Evolutionary conservation across 2,113 vertebrate species (phyloP), one percentile per base, ranked within the genome.

Genomic region (Opisthocomus hoazin): DNA sequence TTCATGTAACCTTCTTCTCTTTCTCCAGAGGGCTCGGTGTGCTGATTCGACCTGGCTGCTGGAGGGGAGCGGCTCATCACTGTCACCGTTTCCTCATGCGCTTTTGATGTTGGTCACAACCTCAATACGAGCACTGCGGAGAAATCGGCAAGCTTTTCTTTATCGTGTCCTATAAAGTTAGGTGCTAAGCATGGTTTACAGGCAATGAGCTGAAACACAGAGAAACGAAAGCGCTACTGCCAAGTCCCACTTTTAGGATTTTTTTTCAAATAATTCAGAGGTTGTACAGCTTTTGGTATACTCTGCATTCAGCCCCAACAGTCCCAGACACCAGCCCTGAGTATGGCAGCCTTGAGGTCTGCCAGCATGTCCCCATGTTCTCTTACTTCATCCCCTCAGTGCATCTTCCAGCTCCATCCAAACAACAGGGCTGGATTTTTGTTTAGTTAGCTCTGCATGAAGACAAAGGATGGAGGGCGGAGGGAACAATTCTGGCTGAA

Each of bases 71-170:
- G 18, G 11, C 26, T 89, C 76, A 29, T 4, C 18, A 0, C 9
- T 48, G 27, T 58, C 79, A 84, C 48, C 48, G 39, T 82, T 68
- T 75, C 71, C 80, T 68, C 34, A 26, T 0, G 2, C 18, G 3
- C 4, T 63, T 54, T 11, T 51, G 51, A 11, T 58, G 50, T 78
- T 66, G 46, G 69, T 60, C 74, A 11, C 7, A 70, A 79, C 24
- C 77, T 30, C 41, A 27, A 6, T 17, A 8, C 0, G 3, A 61
- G 30, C 26, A 18, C 61, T 54, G 69, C 0, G 0, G 37, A 87
- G 90, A 76, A 91, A n/a, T 30, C 22, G 46, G 34, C n/a, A 45
- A 57, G 15, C 12, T 69, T 37, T 77, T 65, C 45, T 57, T 48
- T 71, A 37, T 26, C 1, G 41, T 26, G 29, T 27, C 61, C 53